A percentile compares a stretch with the other conserved stretches of the same genome.
phyloP scores from a whole-genome alignment of 2,113 vertebrate species.

The Pao palembangensis region DNA sequence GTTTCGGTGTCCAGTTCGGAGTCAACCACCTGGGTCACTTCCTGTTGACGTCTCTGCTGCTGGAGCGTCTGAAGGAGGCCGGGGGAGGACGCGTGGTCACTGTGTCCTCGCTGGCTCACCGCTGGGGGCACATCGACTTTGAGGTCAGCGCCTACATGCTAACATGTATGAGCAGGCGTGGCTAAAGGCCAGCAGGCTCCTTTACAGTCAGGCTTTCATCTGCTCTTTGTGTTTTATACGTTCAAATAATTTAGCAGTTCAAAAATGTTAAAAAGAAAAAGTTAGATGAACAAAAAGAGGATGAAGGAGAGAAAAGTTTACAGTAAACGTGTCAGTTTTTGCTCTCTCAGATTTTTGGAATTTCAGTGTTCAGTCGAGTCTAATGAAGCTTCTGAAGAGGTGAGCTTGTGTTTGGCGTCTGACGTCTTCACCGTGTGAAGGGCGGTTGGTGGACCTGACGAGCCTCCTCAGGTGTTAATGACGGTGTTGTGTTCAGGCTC shows the following conservation, averaged over 20 bases:
- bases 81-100: constrained; percentile 80
- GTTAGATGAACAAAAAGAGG: no score
- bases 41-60: constrained; percentile 77
- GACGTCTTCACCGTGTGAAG: no score
- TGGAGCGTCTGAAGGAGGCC: constrained; percentile 76
- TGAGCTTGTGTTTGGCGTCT: no score
- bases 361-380: no score
- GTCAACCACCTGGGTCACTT: constrained; percentile 83
- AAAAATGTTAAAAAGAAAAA: no score
- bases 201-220: no score
- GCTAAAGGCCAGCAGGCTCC: background rate
- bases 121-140: constrained; percentile 73
- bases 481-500: constrained; percentile 21
- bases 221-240: no score
- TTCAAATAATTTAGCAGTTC: no score
- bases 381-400: no score
- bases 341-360: no score
- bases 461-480: background rate
- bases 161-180: background rate
- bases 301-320: no score
- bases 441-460: background rate
- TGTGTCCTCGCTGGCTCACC: constrained; percentile 79
- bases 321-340: no score
- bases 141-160: constrained; percentile 5
- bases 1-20: constrained; percentile 80